A percentile compares a stretch with the other conserved stretches of the same genome.
These are phyloP conservation scores for Hybognathus amarus DNA, from an alignment of 2,797 vertebrate genomes.

Conservation along the genomic window DNA sequence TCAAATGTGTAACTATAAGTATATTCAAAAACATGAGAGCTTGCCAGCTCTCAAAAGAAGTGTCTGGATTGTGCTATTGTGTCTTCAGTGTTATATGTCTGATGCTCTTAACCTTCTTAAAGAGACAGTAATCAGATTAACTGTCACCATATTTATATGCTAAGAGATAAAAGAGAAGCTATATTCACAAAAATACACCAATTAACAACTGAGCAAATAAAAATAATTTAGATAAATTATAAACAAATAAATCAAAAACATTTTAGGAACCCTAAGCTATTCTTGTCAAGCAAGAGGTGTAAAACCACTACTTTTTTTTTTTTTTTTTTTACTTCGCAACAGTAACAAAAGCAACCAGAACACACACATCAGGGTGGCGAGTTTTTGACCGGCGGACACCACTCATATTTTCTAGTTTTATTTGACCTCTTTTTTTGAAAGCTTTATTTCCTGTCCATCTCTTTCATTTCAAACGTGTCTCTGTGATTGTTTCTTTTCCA, in stretches of 20 bases:
- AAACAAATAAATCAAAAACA: not conserved
- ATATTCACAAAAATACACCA: not conserved
- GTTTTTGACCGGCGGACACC: not conserved
- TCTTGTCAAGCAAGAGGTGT: not conserved
- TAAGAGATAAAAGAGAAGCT: not conserved
- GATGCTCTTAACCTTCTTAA: slow-evolving; percentile 23
- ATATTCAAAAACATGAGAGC: not conserved
- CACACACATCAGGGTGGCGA: not conserved
- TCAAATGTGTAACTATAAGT: not conserved
- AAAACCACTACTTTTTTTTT: not conserved
- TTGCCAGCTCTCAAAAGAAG: not conserved
- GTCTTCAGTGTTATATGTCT: not conserved
- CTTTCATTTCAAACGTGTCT: slow-evolving; percentile 57
- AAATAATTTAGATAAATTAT: not conserved
- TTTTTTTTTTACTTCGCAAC: no score
- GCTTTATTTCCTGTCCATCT: slow-evolving; percentile 50
- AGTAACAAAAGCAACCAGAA: not conserved
- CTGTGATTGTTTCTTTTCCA: slow-evolving; percentile 47
- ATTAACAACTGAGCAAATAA: not conserved
- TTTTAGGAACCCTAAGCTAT: no score
- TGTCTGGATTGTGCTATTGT: not conserved
- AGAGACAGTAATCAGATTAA: slow-evolving; percentile 26
- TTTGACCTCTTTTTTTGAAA: not conserved
- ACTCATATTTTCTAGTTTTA: not conserved
- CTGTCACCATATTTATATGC: slow-evolving; percentile 25